These are phyloP conservation scores for Acleris literana DNA, from an alignment of 2,888 invertebrate genomes.

Conservation along the genomic window DNA sequence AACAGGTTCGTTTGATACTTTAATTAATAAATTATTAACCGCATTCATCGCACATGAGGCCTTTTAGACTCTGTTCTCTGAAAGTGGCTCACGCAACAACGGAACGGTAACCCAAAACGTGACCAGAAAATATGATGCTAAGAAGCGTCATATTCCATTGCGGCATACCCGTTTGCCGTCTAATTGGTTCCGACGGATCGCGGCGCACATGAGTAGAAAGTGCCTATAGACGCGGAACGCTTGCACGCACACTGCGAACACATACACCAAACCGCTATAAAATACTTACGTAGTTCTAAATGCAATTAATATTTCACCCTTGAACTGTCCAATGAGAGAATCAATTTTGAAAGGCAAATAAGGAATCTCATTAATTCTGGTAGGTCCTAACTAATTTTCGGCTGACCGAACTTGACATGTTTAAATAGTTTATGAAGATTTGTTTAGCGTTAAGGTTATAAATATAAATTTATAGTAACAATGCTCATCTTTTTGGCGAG, in stretches of 20 bases:
- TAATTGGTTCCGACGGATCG: slow-evolving; percentile 70
- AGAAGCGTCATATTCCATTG: slow-evolving; percentile 68
- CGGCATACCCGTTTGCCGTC: slow-evolving; percentile 66
- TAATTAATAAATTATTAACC: slow-evolving; percentile 72
- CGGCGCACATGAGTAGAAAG: slow-evolving; percentile 36
- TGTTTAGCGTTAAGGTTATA: too few species aligned
- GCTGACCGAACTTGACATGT: too few species aligned
- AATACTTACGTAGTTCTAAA: neutral
- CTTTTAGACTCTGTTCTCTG: slow-evolving; percentile 73
- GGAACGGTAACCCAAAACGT: slow-evolving; percentile 81
- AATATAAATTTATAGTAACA: too few species aligned
- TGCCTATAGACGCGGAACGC: slow-evolving; percentile 11
- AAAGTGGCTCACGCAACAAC: slow-evolving; percentile 82
- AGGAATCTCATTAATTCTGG: too few species aligned
- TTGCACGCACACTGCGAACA: slow-evolving; percentile 4
- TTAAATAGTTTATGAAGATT: too few species aligned
- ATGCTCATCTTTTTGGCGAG: too few species aligned
- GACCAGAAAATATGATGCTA: slow-evolving; percentile 77
- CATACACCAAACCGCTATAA: neutral
- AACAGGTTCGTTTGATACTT: slow-evolving; percentile 57
- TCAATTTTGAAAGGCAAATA: too few species aligned
- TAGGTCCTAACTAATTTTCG: too few species aligned
- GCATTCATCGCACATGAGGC: slow-evolving; percentile 74
- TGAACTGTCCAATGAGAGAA: too few species aligned
- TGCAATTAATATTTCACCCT: too few species aligned